phyloP scores from a whole-genome alignment of 2,113 vertebrate species.

The Onychostruthus taczanowskii region DNA sequence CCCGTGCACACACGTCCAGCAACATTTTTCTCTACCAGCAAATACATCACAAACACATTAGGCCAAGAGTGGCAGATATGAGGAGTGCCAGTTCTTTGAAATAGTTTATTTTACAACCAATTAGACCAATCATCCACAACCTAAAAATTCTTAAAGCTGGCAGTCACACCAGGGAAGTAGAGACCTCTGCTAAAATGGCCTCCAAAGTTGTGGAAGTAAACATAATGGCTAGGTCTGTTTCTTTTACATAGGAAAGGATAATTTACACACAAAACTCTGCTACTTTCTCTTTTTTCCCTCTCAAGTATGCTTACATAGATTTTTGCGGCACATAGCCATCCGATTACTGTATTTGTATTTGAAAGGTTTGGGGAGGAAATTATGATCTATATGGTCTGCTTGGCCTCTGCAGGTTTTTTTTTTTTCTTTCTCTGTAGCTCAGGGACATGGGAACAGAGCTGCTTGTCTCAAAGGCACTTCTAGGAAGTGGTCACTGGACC shows the following conservation, averaged over 20 bases:
- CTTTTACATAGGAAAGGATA: not conserved
- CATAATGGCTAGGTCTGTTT: not conserved
- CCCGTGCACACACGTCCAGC: not conserved
- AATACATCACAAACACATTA: conserved; percentile 40
- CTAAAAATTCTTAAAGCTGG: conserved; percentile 31
- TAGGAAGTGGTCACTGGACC: not conserved
- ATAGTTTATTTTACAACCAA: conserved; percentile 54
- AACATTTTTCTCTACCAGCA: conserved; percentile 47
- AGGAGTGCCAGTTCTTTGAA: conserved; percentile 53
- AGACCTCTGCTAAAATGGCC: not conserved
- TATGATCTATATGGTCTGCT: not conserved
- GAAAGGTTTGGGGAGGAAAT: not conserved
- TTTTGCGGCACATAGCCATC: not conserved
- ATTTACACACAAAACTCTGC: not conserved
- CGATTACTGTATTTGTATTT: not conserved
- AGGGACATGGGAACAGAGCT: not conserved
- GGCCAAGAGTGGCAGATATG: conserved; percentile 4
- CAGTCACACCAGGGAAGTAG: not conserved
- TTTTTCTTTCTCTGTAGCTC: not conserved
- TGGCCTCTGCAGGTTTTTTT: not conserved
- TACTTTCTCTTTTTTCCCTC: not conserved
- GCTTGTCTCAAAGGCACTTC: not conserved
- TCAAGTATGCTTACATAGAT: not conserved
- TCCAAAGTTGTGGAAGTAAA: not conserved
- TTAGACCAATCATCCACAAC: conserved; percentile 19